These are phyloP conservation scores for Amiota communis DNA, from an alignment of 2,888 invertebrate species.

Conservation along the genomic window DNA sequence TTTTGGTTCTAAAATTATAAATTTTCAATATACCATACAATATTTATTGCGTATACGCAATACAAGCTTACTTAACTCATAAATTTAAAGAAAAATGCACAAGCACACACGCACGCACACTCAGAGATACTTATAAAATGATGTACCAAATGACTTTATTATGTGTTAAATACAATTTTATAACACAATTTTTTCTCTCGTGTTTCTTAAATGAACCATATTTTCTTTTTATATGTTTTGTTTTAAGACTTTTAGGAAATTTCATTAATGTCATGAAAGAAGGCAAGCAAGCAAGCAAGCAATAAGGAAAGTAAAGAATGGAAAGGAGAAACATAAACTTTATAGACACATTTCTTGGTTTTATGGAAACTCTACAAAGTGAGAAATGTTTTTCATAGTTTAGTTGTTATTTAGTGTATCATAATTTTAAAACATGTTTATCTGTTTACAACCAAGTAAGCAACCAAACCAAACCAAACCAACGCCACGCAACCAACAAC, in stretches of 20 bases:
- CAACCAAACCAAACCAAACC: not conserved
- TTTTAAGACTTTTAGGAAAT: not conserved
- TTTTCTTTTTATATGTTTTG: not conserved
- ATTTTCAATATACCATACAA: no score
- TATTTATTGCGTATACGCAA: no score
- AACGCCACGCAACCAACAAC: not conserved
- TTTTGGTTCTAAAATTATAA: no score
- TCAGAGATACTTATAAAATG: not conserved
- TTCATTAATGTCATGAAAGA: conserved; percentile 6
- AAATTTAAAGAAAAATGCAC: no score
- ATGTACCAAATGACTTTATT: conserved; percentile 8
- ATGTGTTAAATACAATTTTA: not conserved
- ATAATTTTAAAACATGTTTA: conserved; percentile 13
- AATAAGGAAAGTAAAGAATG: no score
- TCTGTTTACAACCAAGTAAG: not conserved
- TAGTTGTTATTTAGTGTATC: not conserved
- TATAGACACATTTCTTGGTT: not conserved
- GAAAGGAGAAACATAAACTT: conserved; percentile 1
- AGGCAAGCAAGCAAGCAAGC: no score
- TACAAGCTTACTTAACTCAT: no score
- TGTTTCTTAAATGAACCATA: not conserved
- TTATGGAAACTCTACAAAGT: not conserved
- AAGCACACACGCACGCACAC: no score
- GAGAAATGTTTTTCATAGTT: not conserved
- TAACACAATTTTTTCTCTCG: not conserved